A percentile compares a stretch with the other conserved stretches of the same genome.
These are phyloP conservation scores for Cephalopholis sonnerati DNA, from an alignment of 2,113 vertebrate species.

Conservation along the genomic window DNA sequence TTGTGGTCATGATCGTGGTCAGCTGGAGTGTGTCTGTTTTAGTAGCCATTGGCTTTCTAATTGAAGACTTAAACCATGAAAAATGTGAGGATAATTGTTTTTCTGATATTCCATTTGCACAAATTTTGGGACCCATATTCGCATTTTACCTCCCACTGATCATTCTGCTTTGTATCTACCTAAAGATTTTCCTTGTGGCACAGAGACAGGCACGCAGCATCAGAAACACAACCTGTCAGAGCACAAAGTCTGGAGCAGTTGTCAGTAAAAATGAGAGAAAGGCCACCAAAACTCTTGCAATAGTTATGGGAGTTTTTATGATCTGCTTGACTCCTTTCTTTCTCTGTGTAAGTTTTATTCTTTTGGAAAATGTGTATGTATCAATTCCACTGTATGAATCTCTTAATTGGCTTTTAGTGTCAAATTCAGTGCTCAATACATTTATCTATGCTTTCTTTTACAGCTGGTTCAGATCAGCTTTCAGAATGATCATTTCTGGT, in stretches of 20 bases:
- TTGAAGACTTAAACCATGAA: background rate
- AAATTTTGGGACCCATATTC: conserved; percentile 20
- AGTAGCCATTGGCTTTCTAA: background rate
- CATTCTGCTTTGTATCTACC: conserved; percentile 45
- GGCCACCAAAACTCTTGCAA: background rate
- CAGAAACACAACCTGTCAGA: conserved; percentile 5
- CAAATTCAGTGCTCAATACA: background rate
- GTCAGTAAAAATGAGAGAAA: conserved; percentile 22
- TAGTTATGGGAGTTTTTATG: background rate
- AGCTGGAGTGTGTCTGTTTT: conserved; percentile 15
- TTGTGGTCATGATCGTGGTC: conserved; percentile 20
- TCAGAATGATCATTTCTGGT: background rate
- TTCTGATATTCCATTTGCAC: background rate
- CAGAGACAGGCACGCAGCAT: conserved; percentile 44
- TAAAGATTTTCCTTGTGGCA: conserved; percentile 57
- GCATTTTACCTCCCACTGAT: conserved; percentile 50
- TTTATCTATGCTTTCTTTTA: background rate
- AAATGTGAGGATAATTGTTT: conserved; percentile 9
- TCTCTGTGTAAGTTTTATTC: background rate
- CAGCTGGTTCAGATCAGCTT: background rate
- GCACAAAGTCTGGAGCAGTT: background rate
- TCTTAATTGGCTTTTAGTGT: background rate
- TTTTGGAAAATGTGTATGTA: background rate
- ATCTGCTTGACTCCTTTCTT: background rate
- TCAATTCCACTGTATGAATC: background rate